These are phyloP conservation scores for Drosophila hydei DNA, from an alignment of 1,140 invertebrate species.

Conservation along the genomic window DNA sequence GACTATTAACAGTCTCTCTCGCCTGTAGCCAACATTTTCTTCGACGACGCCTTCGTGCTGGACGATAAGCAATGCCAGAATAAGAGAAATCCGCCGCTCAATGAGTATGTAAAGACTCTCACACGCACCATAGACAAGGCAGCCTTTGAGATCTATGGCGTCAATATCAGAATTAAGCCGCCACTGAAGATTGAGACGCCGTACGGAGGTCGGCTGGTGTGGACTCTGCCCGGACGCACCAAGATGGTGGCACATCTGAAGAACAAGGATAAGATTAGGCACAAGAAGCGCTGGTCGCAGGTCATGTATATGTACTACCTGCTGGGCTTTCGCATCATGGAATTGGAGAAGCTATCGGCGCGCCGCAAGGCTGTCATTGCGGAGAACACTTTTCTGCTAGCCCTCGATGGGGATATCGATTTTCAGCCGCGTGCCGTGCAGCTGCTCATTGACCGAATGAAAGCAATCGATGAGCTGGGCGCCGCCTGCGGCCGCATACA, in stretches of 20 bases:
- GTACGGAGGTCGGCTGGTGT: conserved; percentile 94
- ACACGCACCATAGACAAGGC: conserved; percentile 91
- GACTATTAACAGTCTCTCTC: background rate
- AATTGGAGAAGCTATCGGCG: conserved; percentile 87
- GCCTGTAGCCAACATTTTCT: conserved; percentile 93
- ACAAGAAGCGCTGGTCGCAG: conserved; percentile 93
- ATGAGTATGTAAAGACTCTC: conserved; percentile 92
- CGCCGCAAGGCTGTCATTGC: conserved; percentile 90
- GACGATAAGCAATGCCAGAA: conserved; percentile 85
- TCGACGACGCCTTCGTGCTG: conserved; percentile 94
- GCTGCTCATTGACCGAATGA: conserved; percentile 95
- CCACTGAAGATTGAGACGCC: conserved; percentile 92
- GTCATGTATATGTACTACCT: conserved; percentile 98
- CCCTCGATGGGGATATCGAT: conserved; percentile 97
- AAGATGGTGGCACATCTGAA: conserved; percentile 94
- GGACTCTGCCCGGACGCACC: conserved; percentile 93
- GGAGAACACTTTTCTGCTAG: conserved; percentile 95
- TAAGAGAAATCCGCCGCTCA: conserved; percentile 90
- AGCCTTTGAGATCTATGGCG: conserved; percentile 89
- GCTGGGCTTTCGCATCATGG: conserved; percentile 92
- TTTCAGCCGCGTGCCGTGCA: conserved; percentile 94
- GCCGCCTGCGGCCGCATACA: conserved; percentile 97
- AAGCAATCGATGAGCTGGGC: conserved; percentile 93
- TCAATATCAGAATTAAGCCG: conserved; percentile 87
- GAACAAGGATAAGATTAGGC: conserved; percentile 94